Percentiles rank a stretch among this genome's conserved stretches.
Conservation (phyloP, 2,113 vertebrate species). For the Coptodon rendalli region DNA sequence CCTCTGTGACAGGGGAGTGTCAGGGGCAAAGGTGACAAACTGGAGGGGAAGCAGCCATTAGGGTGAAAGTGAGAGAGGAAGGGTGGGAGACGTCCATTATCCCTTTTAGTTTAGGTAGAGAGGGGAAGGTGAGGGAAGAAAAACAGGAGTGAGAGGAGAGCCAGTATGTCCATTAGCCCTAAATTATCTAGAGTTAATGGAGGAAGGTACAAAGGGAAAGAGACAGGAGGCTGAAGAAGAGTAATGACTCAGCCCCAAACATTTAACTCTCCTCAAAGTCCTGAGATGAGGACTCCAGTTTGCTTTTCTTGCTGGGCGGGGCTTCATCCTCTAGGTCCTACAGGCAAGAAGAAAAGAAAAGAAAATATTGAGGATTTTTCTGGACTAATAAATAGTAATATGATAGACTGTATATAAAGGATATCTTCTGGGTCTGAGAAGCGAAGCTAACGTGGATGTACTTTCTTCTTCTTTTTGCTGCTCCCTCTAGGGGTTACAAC, state of each 20-base stretch:
- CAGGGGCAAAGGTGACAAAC: not conserved
- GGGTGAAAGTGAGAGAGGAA: not conserved
- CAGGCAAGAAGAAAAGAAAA: not conserved
- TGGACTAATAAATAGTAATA: not conserved
- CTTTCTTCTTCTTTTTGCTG: not conserved
- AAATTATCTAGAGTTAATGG: conserved; percentile 51
- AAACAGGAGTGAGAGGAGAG: not conserved
- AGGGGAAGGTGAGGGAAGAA: not conserved
- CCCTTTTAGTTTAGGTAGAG: conserved; percentile 21
- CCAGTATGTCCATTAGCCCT: conserved; percentile 55
- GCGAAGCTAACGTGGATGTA: not conserved
- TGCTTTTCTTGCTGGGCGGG: conserved; percentile 91
- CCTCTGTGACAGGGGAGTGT: conserved; percentile 51
- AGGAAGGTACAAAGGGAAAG: conserved; percentile 10
- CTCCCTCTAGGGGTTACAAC: not conserved
- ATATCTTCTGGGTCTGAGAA: not conserved
- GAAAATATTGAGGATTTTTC: not conserved
- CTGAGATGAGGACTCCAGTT: conserved; percentile 87
- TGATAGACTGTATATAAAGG: not conserved
- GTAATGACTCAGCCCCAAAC: conserved; percentile 15
- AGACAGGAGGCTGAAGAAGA: not conserved
- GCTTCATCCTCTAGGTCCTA: conserved; percentile 87
- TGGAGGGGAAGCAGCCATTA: not conserved
- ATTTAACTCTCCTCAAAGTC: conserved; percentile 88
- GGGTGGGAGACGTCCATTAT: conserved; percentile 34